Conservation (phyloP, 2,888 invertebrate species). For the Chrysolina haemoptera region DNA sequence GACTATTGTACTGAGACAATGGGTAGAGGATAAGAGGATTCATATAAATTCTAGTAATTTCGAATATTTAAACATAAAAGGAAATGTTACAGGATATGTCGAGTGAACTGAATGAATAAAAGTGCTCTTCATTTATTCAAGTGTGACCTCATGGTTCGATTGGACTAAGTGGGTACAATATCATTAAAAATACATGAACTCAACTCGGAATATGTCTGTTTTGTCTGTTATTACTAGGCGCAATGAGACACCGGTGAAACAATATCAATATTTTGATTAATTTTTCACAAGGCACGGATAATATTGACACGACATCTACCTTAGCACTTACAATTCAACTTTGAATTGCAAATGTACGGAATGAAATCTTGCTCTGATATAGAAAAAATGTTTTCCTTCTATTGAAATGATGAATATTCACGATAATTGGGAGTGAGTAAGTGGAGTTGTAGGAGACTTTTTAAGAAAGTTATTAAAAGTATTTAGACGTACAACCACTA, state of each 20-base stretch:
- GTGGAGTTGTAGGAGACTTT: no score
- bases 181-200: constrained; percentile 31
- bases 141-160: constrained; percentile 29
- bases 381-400: background rate
- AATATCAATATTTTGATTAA: constrained; percentile 32
- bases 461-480: no score
- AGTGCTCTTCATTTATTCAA: constrained; percentile 24
- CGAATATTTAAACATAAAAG: background rate
- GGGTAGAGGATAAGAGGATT: background rate
- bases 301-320: constrained; percentile 6
- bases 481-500: no score
- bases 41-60: background rate
- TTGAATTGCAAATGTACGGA: background rate
- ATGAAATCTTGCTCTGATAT: background rate
- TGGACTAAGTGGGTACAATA: constrained; percentile 19
- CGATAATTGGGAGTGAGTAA: background rate
- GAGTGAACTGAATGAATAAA: background rate
- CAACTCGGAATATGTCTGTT: constrained; percentile 23
- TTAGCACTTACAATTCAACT: background rate
- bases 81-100: background rate
- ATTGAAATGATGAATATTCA: constrained; percentile 1
- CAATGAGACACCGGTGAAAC: constrained; percentile 6
- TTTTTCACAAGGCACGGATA: constrained; percentile 17
- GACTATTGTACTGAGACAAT: background rate
- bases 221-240: constrained; percentile 18